Percentiles rank a stretch among this genome's conserved stretches.
These are phyloP conservation scores for Heteractis magnifica DNA, from an alignment of 92 coral and sea anemone species.

Conservation along the genomic window DNA sequence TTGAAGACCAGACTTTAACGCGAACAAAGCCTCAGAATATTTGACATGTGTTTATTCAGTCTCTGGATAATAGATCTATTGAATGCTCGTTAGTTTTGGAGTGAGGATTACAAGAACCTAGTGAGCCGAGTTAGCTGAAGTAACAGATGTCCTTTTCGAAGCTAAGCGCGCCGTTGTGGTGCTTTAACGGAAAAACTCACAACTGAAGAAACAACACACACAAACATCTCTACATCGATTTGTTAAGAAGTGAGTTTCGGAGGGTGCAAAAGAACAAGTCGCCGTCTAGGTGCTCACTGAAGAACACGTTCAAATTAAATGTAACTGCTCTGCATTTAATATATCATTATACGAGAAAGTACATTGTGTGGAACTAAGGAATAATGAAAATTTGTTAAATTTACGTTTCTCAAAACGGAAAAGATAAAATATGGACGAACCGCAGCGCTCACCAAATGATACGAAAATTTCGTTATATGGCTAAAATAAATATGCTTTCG, in stretches of 20 bases:
- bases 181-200: conserved; percentile 2
- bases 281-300: not conserved
- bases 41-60: conserved; percentile 25
- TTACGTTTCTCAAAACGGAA: too few relatives aligned
- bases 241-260: not conserved
- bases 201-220: not conserved
- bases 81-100: conserved; percentile 19
- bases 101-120: conserved; percentile 22
- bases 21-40: conserved; percentile 15
- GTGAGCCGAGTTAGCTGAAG: not conserved
- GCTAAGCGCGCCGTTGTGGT: not conserved
- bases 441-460: too few relatives aligned
- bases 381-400: too few relatives aligned
- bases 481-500: too few relatives aligned
- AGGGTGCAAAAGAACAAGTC: not conserved
- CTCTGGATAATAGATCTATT: conserved; percentile 15
- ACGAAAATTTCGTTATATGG: too few relatives aligned
- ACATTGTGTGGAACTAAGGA: too few relatives aligned
- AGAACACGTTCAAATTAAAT: not conserved
- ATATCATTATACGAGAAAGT: too few relatives aligned
- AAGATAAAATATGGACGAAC: too few relatives aligned
- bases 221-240: not conserved
- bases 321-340: not conserved
- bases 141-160: conserved; percentile 6
- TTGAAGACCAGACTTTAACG: conserved; percentile 17